Conservation (phyloP, 53 echinoderm and acorn worm genomes). For the Zoroaster sp. region DNA sequence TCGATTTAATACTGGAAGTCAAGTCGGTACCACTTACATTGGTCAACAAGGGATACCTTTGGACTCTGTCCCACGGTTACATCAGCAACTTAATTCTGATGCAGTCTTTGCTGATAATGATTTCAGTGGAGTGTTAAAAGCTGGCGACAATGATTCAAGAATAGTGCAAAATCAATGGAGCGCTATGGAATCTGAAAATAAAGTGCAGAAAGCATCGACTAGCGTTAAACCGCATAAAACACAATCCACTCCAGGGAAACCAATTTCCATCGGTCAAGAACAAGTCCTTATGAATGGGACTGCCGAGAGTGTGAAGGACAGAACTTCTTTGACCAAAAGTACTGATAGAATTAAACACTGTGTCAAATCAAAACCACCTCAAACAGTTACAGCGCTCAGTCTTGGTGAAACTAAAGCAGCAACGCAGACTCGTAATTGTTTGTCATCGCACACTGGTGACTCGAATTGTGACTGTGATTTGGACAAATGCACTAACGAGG, state of each 20-base stretch:
- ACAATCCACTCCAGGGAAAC: not conserved
- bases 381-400: not conserved
- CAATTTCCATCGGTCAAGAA: not conserved
- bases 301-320: not conserved
- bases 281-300: constrained; percentile 14
- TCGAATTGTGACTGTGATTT: constrained; percentile 11
- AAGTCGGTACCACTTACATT: not conserved
- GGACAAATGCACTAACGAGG: constrained; percentile 11
- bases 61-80: not conserved
- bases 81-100: not conserved
- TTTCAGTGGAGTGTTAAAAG: not conserved
- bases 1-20: not conserved
- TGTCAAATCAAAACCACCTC: constrained; percentile 38
- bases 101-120: not conserved
- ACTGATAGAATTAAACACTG: constrained; percentile 32
- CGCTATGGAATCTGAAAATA: constrained; percentile 16
- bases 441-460: not conserved
- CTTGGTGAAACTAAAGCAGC: not conserved
- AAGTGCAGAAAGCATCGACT: not conserved
- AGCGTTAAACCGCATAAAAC: not conserved
- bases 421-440: not conserved
- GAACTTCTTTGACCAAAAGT: not conserved
- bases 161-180: constrained; percentile 16
- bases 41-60: not conserved
- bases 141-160: not conserved